Percentiles rank a stretch among this genome's conserved stretches.
These are phyloP conservation scores for Rhegmatorhina hoffmannsi DNA, from an alignment of 2,113 vertebrate species.

Conservation along the genomic window DNA sequence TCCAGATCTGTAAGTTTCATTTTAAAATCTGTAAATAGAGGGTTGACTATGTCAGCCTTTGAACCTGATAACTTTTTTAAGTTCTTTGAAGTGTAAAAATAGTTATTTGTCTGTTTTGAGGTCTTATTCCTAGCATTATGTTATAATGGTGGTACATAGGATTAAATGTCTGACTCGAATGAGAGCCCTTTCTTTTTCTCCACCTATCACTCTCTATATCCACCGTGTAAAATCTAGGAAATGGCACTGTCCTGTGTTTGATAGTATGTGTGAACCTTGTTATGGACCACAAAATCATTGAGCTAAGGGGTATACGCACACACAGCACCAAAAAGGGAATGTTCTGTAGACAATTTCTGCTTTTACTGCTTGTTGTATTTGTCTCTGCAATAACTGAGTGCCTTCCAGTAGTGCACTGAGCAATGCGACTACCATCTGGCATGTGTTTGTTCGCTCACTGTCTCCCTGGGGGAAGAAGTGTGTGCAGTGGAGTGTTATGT, in stretches of 20 bases:
- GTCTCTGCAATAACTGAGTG: not conserved
- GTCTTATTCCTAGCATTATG: not conserved
- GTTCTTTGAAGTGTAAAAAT: not conserved
- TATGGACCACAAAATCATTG: not conserved
- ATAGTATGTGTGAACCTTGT: not conserved
- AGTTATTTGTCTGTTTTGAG: not conserved
- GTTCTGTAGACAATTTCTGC: not conserved
- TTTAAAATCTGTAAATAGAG: not conserved
- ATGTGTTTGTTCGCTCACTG: conserved; percentile 12
- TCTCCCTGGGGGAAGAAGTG: not conserved
- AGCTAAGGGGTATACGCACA: rapidly evolving
- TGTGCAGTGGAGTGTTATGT: conserved; percentile 47
- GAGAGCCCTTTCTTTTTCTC: not conserved
- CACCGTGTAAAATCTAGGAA: not conserved
- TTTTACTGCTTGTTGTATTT: not conserved
- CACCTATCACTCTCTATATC: not conserved
- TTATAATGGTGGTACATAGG: not conserved
- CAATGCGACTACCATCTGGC: conserved; percentile 48
- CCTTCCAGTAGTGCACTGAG: conserved; percentile 48
- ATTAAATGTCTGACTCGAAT: not conserved
- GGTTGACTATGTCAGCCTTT: not conserved
- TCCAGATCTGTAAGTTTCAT: not conserved
- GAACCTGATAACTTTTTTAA: not conserved
- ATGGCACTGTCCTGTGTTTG: not conserved
- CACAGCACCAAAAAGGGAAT: not conserved